Evolutionary conservation across 2,113 vertebrate genomes (phyloP), one percentile per base, ranked within the genome.

Genomic region (Eulemur macaco): DNA sequence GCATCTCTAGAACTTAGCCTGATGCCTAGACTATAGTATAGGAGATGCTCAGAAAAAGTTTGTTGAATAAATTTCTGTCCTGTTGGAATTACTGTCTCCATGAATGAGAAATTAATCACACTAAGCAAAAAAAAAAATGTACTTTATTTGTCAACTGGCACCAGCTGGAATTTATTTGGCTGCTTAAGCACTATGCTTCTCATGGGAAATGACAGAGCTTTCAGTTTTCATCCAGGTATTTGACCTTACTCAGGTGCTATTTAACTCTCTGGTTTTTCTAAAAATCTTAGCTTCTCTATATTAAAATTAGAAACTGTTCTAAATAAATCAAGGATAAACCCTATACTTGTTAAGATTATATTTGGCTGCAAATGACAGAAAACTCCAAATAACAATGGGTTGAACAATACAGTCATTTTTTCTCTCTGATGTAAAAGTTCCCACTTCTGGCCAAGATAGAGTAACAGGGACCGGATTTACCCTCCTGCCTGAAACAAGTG

Each of bases 41-140:
- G 13, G 84, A 81, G 27, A 20, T 96, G 23, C 86, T 96, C 74
- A 76, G 42, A 76, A 81, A 90, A 92, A 18, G 3, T 50, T 86
- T 86, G 21, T 8, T 81, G 50, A 95, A 52, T 95, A 94, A 82
- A 74, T 66, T 80, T 92, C 23, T 93, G 17, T 91, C 77, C 37
- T 74, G 11, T 68, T 95, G 73, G n/a, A 90, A 89, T 63, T 84
- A 52, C 34, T 78, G 29, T 83, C 64, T 71, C 71, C 39, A 74
- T 91, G 63, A 97, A 95, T 78, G 58, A 96, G 56, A 95, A 96
- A 92, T 86, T 92, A 96, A 97, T 95, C 81, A 87, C 58, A 87
- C 69, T 90, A 76, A 92, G 31, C 39, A n/a, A 85, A 95, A 88
- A 80, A 80, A 64, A 95, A 91, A 77, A 50, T 56, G 45, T 58